Conservation (phyloP, 2,888 invertebrate species). For the Aphodius granarius region DNA sequence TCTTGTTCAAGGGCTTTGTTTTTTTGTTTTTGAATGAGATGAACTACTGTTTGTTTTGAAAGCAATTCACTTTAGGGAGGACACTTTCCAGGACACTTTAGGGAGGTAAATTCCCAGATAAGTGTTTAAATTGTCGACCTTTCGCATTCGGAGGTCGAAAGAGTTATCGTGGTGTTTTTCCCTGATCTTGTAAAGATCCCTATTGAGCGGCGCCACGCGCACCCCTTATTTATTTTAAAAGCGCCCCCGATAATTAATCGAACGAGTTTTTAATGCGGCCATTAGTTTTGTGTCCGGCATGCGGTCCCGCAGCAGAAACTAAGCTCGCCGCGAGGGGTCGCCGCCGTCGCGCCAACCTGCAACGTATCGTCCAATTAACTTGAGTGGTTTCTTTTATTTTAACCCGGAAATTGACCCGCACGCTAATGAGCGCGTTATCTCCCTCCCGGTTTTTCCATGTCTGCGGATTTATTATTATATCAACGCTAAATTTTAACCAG, state of each 20-base stretch:
- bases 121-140: not conserved
- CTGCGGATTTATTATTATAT: conserved; percentile 1
- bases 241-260: not conserved
- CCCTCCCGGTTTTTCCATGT: not conserved
- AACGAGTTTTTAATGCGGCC: not conserved
- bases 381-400: conserved; percentile 22
- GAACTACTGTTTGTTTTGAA: too few species aligned
- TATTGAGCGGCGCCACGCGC: not conserved
- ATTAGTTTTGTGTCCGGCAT: not conserved
- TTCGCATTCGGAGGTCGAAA: not conserved
- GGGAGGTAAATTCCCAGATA: not conserved
- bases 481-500: not conserved
- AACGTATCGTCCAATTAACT: conserved; percentile 21
- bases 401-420: conserved; percentile 8
- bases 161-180: not conserved
- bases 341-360: not conserved
- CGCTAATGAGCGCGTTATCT: conserved; percentile 7
- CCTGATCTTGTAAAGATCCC: not conserved
- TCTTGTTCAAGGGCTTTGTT: not conserved
- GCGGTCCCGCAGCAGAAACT: not conserved
- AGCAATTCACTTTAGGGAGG: too few species aligned
- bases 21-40: too few species aligned
- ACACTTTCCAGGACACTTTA: not conserved
- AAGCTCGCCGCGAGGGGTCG: not conserved
- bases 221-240: not conserved